Evolutionary conservation across 1,140 invertebrate species (phyloP).

Genomic region (Euschistus heros): DNA sequence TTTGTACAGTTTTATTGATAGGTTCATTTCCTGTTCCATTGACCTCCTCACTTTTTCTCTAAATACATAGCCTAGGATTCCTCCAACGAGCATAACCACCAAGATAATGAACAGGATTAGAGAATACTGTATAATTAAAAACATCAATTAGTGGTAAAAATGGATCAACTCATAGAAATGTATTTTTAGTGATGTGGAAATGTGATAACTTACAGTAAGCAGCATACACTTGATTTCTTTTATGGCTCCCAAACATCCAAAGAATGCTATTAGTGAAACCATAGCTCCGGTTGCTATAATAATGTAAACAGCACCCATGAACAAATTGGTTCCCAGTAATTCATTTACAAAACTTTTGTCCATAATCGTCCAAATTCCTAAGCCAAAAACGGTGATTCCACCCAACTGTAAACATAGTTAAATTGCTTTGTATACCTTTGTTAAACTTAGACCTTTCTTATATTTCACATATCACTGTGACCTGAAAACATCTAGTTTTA

Average conservation of each 20-base stretch:
- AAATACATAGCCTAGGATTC: conserved; percentile 80
- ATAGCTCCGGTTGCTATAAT: conserved; percentile 65
- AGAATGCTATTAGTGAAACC: conserved; percentile 64
- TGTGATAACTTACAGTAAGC: conserved; percentile 52
- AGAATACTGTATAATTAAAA: conserved; percentile 58
- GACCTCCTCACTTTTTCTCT: conserved; percentile 60
- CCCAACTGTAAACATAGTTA: conserved; percentile 50
- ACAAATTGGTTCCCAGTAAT: conserved; percentile 69
- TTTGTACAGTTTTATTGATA: conserved; percentile 59
- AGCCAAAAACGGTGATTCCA: conserved; percentile 57
- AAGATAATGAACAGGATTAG: conserved; percentile 75
- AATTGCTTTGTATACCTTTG: no score
- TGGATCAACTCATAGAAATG: no score
- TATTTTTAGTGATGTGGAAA: neutral
- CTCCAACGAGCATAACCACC: conserved; percentile 76
- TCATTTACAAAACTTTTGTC: conserved; percentile 73
- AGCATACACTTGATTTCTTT: conserved; percentile 83
- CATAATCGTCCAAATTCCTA: conserved; percentile 70
- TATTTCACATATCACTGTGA: no score
- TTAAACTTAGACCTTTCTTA: no score
- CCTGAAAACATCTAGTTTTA: no score
- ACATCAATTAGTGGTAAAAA: neutral
- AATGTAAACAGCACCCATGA: conserved; percentile 69
- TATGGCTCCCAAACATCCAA: conserved; percentile 76
- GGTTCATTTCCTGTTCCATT: conserved; percentile 64